Base-by-base conservation (phyloP, 2,113 vertebrate genomes). In the Nannospalax galili region DNA sequence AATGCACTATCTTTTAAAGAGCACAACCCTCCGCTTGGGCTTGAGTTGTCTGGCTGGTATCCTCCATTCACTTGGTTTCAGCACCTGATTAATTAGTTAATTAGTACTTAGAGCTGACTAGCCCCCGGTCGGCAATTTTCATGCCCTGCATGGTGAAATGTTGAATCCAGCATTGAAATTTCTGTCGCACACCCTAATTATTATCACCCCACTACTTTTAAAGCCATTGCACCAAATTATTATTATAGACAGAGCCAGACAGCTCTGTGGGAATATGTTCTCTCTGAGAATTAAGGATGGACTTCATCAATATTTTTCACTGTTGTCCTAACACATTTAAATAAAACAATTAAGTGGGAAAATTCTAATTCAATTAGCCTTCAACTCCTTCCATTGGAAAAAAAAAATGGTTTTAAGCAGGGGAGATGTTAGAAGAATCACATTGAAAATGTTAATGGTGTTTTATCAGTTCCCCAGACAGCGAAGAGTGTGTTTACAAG, bases 71-170 rank as follows among this genome's bases (percentile, higher is more conserved):
- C 30, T 86, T 86, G 94, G 94, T 97, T 97, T 97, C 93, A 97
- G 94, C 97, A 97, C 93, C 96, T 86, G 90, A 95, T 95, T 97
- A 90, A 98, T 98, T 95, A 84, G 96, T 98, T 96, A 94, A 95
- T 98, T 98, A 96, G 84, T 95, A 93, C 95, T 93, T 84, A 70
- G 64, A 84, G 92, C 97, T 93, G 64, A 73, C 92, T 9, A 19
- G 95, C 92, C 93, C 52, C 45, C 22, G 0, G 8, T 35, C 20
- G 72, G 90, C 93, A 97, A 96, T 95, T 94, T 97, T 56, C 90
- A 42, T 88, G 88, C 89, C 79, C 93, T 94, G 72, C 97, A 87
- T 85, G 84, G 67, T 88, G 88, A 94, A 92, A 96, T 92, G 48
- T 94, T 75, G 60, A 96, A 93, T 90, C 72, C 77, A 77, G 85